phyloP scores from a whole-genome alignment of 1,140 invertebrate species.

The Panagrolaimus sp. region DNA sequence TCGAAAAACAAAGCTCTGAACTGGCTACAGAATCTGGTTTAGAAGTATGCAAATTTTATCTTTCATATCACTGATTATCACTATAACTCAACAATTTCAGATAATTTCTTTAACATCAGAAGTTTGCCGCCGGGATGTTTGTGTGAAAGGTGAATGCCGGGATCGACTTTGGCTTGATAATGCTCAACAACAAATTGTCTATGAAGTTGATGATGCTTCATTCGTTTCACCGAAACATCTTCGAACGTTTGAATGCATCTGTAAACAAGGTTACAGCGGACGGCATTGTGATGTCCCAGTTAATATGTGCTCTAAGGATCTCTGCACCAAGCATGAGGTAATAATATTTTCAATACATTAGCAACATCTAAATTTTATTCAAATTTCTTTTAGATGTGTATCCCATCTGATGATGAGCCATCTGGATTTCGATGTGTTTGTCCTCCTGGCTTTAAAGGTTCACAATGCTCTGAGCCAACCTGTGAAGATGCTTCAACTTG shows the following conservation, averaged over 20 bases:
- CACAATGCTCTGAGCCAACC: constrained; percentile 63
- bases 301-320: constrained; percentile 47
- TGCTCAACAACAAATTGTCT: constrained; percentile 62
- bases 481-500: constrained; percentile 41
- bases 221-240: constrained; percentile 77
- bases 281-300: constrained; percentile 50
- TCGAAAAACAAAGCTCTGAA: constrained; percentile 70
- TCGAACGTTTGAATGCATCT: constrained; percentile 74
- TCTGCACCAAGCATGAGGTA: constrained; percentile 63
- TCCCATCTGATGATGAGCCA: constrained; percentile 68
- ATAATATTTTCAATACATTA: constrained; percentile 62
- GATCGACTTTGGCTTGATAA: constrained; percentile 72
- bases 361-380: constrained; percentile 68
- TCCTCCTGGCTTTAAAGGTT: constrained; percentile 70
- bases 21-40: constrained; percentile 73
- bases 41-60: constrained; percentile 64
- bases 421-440: constrained; percentile 74
- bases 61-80: too few species aligned
- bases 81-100: too few species aligned
- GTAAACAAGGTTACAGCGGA: constrained; percentile 68
- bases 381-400: constrained; percentile 71
- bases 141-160: constrained; percentile 75
- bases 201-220: constrained; percentile 73
- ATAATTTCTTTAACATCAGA: constrained; percentile 72
- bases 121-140: constrained; percentile 72